These are phyloP conservation scores for Colossoma macropomum DNA, from an alignment of 2,113 vertebrate genomes.

Conservation along the genomic window DNA sequence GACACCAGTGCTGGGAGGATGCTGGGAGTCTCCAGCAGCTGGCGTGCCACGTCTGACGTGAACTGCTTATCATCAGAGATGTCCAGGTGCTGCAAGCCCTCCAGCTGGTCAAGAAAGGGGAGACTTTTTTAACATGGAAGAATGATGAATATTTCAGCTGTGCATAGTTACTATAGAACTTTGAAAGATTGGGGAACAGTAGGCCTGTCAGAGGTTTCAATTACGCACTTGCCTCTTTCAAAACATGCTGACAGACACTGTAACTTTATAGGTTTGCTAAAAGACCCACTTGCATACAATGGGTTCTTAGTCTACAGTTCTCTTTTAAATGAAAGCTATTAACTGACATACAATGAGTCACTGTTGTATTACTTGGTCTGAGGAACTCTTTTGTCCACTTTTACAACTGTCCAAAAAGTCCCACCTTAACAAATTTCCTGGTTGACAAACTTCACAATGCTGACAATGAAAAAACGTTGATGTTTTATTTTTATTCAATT, in stretches of 20 bases:
- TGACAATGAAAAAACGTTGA: too few species aligned
- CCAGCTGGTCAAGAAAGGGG: constrained; percentile 74
- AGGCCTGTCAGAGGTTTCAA: too few species aligned
- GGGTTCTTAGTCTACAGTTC: not conserved
- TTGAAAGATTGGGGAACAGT: too few species aligned
- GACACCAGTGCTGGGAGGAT: constrained; percentile 91
- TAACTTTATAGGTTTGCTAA: not conserved
- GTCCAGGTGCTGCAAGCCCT: constrained; percentile 91
- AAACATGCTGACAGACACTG: not conserved
- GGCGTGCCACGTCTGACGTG: constrained; percentile 95
- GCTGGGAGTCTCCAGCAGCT: constrained; percentile 88
- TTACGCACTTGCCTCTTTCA: not conserved
- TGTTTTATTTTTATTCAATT: too few species aligned
- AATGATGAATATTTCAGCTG: not conserved
- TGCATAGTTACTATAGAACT: not conserved
- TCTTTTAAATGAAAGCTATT: not conserved
- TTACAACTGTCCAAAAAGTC: not conserved
- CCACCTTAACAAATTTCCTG: too few species aligned
- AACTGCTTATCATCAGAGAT: constrained; percentile 99
- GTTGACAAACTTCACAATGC: too few species aligned
- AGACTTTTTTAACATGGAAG: not conserved
- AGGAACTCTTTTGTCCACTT: not conserved
- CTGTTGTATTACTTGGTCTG: not conserved
- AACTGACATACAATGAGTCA: not conserved
- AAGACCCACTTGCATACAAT: not conserved